Base-by-base conservation (phyloP, 2,113 vertebrate species). In the Edolisoma coerulescens region DNA sequence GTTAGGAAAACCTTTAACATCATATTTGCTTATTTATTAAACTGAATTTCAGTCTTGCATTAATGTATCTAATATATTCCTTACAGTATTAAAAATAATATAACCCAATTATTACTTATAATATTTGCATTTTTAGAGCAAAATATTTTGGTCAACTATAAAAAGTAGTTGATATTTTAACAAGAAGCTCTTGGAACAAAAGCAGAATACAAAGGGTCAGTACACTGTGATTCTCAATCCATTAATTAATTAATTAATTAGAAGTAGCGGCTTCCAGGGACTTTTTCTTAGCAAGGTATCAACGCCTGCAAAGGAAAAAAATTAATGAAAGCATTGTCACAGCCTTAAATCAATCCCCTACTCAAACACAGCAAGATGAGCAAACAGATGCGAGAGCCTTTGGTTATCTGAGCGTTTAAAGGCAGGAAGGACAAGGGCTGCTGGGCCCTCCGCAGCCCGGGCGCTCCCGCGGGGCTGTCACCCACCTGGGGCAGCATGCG, bases 401-500 rank as follows among this genome's bases (percentile, higher is more conserved):
- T 44, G 78, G 53, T 37, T 44, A 77, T 50, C 45, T 61, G 82
- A 53, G 69, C 2, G 45, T 63, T 80, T 63, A 44, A 50, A 61
- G 4, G 60, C 59, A 76, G 87, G 28, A 59, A 64, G 50, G 96
- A 77, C 84, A 82, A 19, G 69, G 84, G 70, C 68, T 56, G 86
- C 75, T 54, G 85, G 54, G 96, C 73, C 69, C 90, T 81, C 91
- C 86, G 89, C 83, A 96, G 92, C 50, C 44, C 35, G 17, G 28
- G 56, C 84, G 74, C 76, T 81, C 45, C 8, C 79, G 89, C 7
- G 33, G 65, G 71, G 90, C 97, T 97, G 95, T 96, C 97, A 98
- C 98, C 98, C 98, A 98, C 98, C 98, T 98, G 98, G 98, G 98
- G 98, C 96, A 98, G 98, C 98, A 98, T 96, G 97, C 98, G 98